Conservation (phyloP, 2,888 invertebrate species). For the Thelaira solivaga region DNA sequence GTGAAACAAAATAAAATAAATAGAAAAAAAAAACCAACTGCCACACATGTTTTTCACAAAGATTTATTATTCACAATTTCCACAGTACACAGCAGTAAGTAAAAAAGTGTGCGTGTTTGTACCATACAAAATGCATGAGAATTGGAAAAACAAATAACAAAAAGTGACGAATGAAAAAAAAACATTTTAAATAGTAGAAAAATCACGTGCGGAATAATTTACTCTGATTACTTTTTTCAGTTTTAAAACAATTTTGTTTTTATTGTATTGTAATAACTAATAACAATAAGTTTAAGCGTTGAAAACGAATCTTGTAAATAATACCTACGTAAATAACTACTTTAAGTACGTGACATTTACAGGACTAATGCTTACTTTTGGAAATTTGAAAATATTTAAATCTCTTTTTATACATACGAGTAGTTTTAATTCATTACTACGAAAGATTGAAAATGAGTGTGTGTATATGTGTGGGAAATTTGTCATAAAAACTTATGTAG, state of each 20-base stretch:
- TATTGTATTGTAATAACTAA: too few relatives aligned
- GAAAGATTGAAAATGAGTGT: not conserved
- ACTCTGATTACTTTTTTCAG: not conserved
- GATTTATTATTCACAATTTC: not conserved
- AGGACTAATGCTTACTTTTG: conserved; percentile 17
- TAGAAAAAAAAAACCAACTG: conserved; percentile 38
- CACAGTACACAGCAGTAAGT: not conserved
- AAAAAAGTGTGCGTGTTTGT: not conserved
- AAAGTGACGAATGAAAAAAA: conserved; percentile 16
- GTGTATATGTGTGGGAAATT: conserved; percentile 51
- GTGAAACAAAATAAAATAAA: conserved; percentile 43
- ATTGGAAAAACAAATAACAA: conserved; percentile 35
- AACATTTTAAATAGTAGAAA: conserved; percentile 37
- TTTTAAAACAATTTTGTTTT: conserved; percentile 24
- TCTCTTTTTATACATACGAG: not conserved
- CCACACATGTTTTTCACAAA: conserved; percentile 44
- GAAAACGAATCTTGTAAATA: not conserved
- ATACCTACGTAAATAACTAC: conserved; percentile 23
- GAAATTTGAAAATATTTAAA: not conserved
- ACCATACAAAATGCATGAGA: conserved; percentile 10
- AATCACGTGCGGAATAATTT: conserved; percentile 63
- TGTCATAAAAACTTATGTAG: not conserved
- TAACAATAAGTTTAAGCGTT: not conserved
- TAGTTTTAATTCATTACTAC: not conserved
- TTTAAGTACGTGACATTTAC: conserved; percentile 58